Evolutionary conservation across 1,140 invertebrate genomes (phyloP).

Genomic region (Eubasilissa regina): DNA sequence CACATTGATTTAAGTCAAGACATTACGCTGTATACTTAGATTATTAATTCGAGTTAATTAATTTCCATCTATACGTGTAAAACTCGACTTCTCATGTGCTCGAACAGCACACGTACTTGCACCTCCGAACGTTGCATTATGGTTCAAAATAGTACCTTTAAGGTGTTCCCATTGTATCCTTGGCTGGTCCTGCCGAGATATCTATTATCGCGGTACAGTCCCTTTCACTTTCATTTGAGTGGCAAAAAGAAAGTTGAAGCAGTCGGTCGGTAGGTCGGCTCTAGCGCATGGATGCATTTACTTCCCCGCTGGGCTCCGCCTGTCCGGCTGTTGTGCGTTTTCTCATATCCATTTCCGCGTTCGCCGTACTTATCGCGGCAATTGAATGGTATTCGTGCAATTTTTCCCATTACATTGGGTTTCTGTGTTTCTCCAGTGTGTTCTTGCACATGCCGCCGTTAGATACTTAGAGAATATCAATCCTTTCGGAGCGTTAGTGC

Average conservation of each 20-base stretch:
- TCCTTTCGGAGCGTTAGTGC: not conserved
- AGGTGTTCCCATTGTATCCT: conserved; percentile 14
- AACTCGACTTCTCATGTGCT: too few species aligned
- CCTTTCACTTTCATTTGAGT: conserved; percentile 30
- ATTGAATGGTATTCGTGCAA: conserved; percentile 47
- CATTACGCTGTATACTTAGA: too few species aligned
- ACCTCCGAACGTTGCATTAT: too few species aligned
- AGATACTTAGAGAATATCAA: conserved; percentile 28
- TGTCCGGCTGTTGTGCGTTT: conserved; percentile 43
- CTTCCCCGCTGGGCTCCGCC: conserved; percentile 4
- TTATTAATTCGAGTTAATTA: too few species aligned
- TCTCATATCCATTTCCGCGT: conserved; percentile 48
- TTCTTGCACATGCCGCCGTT: conserved; percentile 2
- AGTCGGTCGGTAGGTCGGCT: not conserved
- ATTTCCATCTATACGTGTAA: too few species aligned
- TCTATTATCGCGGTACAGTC: not conserved
- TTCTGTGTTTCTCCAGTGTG: not conserved
- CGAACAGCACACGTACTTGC: too few species aligned
- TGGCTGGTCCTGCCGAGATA: conserved; percentile 4
- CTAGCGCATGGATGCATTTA: conserved; percentile 21
- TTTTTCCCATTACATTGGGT: conserved; percentile 43
- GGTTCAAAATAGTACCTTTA: too few species aligned
- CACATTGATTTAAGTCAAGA: too few species aligned
- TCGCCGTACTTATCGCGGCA: conserved; percentile 33
- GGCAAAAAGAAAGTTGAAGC: conserved; percentile 26